These are phyloP conservation scores for Olivierus martensii DNA, from an alignment of 1,140 invertebrate genomes.

Conservation along the genomic window DNA sequence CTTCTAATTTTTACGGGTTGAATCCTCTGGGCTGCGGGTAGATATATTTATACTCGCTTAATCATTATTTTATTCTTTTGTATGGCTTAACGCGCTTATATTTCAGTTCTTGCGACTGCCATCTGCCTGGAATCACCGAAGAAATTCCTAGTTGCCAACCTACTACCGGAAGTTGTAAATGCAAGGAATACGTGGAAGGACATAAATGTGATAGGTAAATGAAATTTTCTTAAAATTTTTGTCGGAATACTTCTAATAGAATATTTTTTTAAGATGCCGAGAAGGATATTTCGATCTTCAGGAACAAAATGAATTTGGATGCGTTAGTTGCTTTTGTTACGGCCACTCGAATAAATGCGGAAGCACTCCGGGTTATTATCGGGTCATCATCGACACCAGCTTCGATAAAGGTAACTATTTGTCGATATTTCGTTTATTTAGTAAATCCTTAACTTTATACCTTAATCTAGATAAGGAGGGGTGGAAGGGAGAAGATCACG, in stretches of 20 bases:
- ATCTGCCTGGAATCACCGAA: constrained; percentile 52
- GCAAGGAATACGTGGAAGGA: constrained; percentile 92
- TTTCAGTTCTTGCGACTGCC: constrained; percentile 78
- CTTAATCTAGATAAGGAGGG: constrained; percentile 41
- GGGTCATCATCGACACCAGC: constrained; percentile 8
- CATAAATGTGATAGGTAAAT: constrained; percentile 57
- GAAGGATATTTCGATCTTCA: constrained; percentile 90
- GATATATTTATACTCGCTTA: too few species aligned
- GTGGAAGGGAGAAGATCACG: constrained; percentile 62
- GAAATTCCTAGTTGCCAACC: constrained; percentile 65
- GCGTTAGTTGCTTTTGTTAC: constrained; percentile 95
- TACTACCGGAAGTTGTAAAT: constrained; percentile 60
- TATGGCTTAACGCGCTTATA: too few species aligned
- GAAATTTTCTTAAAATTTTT: too few species aligned
- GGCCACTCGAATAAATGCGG: constrained; percentile 86
- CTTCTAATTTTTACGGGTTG: constrained; percentile 79
- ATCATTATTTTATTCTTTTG: background rate
- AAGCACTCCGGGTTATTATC: constrained; percentile 10
- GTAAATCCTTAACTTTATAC: background rate
- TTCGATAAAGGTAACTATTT: constrained; percentile 10
- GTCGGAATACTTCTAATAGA: too few species aligned
- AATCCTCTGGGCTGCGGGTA: constrained; percentile 40
- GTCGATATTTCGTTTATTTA: background rate
- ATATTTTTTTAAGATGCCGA: constrained; percentile 64
- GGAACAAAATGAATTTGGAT: constrained; percentile 77